Evolutionary conservation across 2,113 vertebrate genomes (phyloP).

Genomic region (Sorex fumeus): DNA sequence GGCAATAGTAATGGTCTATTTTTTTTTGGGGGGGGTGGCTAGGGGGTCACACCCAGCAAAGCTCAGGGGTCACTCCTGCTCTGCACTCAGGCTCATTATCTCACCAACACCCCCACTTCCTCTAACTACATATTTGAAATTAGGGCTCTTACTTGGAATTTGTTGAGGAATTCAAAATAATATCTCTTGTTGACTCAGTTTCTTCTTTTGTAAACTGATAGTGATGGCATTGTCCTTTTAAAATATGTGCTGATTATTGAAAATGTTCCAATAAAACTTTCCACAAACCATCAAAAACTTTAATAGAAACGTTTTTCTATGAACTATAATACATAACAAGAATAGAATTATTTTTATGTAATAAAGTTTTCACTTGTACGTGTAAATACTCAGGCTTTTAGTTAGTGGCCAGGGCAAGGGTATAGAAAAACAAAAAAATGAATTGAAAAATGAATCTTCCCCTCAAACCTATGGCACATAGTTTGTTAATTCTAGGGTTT

Average conservation of each 20-base stretch:
- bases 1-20: neutral
- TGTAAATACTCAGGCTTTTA: neutral
- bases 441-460: neutral
- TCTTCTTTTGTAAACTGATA: neutral
- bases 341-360: neutral
- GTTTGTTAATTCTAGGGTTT: conserved; percentile 15
- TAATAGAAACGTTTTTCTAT: too few species aligned
- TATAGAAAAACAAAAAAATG: neutral
- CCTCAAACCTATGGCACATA: too few species aligned
- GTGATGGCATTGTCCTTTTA: neutral
- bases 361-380: conserved; percentile 10
- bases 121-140: neutral
- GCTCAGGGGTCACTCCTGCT: too few species aligned
- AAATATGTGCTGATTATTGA: neutral
- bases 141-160: neutral
- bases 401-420: neutral
- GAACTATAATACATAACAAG: neutral
- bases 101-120: neutral
- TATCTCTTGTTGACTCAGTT: neutral
- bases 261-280: neutral
- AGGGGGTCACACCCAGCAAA: too few species aligned
- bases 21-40: too few species aligned
- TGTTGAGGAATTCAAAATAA: neutral
- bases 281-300: neutral
- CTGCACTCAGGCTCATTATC: too few species aligned